Conservation (phyloP, 2,113 vertebrate species). For the Platichthys flesus region DNA sequence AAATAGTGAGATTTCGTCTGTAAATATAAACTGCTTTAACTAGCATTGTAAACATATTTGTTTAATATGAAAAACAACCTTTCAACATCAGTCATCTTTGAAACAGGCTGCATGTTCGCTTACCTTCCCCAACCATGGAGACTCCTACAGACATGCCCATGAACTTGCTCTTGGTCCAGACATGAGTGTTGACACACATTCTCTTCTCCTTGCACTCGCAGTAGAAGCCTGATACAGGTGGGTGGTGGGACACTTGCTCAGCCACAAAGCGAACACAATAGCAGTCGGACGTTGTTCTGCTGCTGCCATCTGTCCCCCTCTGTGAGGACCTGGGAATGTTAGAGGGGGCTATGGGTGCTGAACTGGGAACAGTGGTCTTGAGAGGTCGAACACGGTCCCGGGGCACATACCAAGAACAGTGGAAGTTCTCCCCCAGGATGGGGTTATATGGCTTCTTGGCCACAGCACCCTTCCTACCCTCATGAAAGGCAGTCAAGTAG, state of each 20-base stretch:
- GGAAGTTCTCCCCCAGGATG: conserved; percentile 91
- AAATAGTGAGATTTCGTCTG: too few species aligned
- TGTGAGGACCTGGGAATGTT: conserved; percentile 45
- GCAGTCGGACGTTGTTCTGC: conserved; percentile 1
- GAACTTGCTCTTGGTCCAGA: conserved; percentile 98
- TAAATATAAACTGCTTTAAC: too few species aligned
- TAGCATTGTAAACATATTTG: too few species aligned
- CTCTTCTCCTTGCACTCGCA: conserved; percentile 92
- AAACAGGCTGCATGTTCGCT: conserved; percentile 14
- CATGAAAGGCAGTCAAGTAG: conserved; percentile 92
- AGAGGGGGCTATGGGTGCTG: conserved; percentile 66
- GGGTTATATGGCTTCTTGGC: conserved; percentile 97
- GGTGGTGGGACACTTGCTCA: conserved; percentile 94
- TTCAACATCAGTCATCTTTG: too few species aligned
- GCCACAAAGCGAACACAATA: conserved; percentile 91
- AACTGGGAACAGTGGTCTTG: conserved; percentile 64
- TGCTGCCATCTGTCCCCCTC: background rate
- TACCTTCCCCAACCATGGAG: conserved; percentile 96
- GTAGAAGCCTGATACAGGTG: conserved; percentile 92
- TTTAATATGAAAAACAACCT: too few species aligned
- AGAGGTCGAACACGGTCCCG: conserved; percentile 83
- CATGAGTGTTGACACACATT: conserved; percentile 89
- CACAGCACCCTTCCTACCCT: conserved; percentile 91
- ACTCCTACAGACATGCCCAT: conserved; percentile 95
- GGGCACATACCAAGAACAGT: conserved; percentile 92